Evolutionary conservation across 1,140 invertebrate genomes (phyloP).

Genomic region (Lutraria rhynchaena): DNA sequence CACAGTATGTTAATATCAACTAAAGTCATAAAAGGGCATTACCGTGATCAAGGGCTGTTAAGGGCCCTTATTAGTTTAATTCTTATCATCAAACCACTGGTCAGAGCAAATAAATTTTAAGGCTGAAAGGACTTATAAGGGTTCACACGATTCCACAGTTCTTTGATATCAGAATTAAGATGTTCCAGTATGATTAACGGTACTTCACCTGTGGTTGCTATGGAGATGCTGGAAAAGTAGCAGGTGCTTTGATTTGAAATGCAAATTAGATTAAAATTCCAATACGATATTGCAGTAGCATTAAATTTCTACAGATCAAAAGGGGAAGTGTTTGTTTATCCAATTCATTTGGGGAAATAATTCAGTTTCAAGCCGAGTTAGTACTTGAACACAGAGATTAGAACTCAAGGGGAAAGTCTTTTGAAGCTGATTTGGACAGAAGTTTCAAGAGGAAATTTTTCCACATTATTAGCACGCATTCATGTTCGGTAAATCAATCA

Average conservation of each 20-base stretch:
- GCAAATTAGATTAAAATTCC: constrained; percentile 9
- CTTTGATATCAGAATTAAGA: constrained; percentile 3
- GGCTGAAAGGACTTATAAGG: constrained; percentile 7
- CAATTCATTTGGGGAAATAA: not conserved
- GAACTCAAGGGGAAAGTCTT: no score
- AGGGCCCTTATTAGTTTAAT: constrained; percentile 1
- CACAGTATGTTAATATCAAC: constrained; percentile 24
- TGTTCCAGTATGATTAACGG: constrained; percentile 22
- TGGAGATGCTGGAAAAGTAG: constrained; percentile 20
- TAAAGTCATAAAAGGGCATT: constrained; percentile 2
- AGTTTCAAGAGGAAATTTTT: no score
- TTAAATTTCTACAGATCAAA: constrained; percentile 27
- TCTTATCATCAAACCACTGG: constrained; percentile 10
- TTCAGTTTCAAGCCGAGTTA: not conserved
- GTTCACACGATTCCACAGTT: not conserved
- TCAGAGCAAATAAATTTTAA: constrained; percentile 21
- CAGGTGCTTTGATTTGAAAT: constrained; percentile 27
- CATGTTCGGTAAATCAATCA: no score
- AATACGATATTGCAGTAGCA: constrained; percentile 3
- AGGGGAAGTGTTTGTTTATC: constrained; percentile 1
- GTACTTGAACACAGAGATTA: not conserved
- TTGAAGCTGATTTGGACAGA: no score
- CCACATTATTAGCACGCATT: no score
- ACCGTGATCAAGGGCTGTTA: not conserved
- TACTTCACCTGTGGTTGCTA: constrained; percentile 41